phyloP scores from a whole-genome alignment of 2,797 vertebrate genomes.

The Pseudotriccus pelzelni region DNA sequence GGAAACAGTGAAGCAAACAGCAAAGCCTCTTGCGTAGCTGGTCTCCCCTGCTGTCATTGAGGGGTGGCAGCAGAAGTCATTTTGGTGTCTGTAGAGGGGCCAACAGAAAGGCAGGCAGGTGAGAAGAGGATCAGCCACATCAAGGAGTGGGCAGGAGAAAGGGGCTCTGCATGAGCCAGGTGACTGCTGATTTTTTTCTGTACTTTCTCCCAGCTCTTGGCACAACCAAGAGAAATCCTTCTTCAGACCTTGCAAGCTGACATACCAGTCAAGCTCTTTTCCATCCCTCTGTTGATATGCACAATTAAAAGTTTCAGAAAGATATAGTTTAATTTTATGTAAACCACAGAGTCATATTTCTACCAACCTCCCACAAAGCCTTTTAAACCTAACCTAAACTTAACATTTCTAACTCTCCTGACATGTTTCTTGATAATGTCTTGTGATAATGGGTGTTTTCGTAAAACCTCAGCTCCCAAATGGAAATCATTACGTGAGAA shows the following conservation, averaged over 20 bases:
- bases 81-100: not conserved
- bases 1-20: not conserved
- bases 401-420: not conserved
- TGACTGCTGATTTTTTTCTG: not conserved
- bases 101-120: not conserved
- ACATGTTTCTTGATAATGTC: not conserved
- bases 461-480: not conserved
- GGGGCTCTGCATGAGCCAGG: not conserved
- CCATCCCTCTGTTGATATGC: not conserved
- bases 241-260: not conserved
- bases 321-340: not conserved
- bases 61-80: not conserved
- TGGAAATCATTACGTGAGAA: not conserved
- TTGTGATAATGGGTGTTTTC: not conserved
- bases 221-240: not conserved
- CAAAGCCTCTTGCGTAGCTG: not conserved
- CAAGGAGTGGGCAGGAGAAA: not conserved
- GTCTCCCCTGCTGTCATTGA: not conserved
- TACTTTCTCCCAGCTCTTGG: not conserved
- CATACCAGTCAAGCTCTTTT: not conserved
- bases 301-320: not conserved
- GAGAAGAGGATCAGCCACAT: not conserved
- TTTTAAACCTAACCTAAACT: not conserved
- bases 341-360: not conserved
- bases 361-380: slow-evolving; percentile 11